phyloP scores from a whole-genome alignment of 2,797 vertebrate species.

The Choloepus didactylus region DNA sequence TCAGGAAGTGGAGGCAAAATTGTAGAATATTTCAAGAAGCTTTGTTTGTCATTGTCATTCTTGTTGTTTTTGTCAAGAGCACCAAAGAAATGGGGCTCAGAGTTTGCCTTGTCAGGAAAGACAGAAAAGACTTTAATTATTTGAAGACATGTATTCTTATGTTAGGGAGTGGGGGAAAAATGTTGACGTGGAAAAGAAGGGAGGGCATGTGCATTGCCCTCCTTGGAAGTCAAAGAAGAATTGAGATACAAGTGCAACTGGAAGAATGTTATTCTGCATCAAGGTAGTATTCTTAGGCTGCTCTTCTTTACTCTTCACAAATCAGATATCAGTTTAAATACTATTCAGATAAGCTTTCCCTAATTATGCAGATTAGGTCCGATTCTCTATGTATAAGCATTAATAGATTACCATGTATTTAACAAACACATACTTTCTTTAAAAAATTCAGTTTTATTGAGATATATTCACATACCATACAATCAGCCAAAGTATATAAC shows the following conservation, averaged over 20 bases:
- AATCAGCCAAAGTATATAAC: too few relatives aligned
- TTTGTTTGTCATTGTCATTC: too few relatives aligned
- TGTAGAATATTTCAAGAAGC: too few relatives aligned
- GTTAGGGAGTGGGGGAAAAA: background rate
- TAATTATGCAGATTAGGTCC: background rate
- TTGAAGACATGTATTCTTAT: background rate
- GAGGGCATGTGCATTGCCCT: background rate
- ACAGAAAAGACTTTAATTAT: background rate
- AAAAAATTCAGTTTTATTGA: too few relatives aligned
- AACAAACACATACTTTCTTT: background rate
- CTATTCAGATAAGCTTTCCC: background rate
- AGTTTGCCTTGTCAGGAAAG: background rate
- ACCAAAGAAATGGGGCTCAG: background rate
- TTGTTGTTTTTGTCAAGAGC: background rate
- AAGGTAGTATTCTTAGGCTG: background rate
- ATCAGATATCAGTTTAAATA: background rate
- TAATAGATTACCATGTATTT: background rate
- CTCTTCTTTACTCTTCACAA: background rate
- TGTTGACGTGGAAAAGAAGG: background rate
- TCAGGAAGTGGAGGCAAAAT: too few relatives aligned
- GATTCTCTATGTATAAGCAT: background rate
- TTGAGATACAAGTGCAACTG: background rate
- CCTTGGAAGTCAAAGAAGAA: background rate
- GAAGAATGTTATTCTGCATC: background rate
- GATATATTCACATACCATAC: too few relatives aligned